phyloP scores from a whole-genome alignment of 1,140 invertebrate genomes.

The Rhizoglyphus robini region DNA sequence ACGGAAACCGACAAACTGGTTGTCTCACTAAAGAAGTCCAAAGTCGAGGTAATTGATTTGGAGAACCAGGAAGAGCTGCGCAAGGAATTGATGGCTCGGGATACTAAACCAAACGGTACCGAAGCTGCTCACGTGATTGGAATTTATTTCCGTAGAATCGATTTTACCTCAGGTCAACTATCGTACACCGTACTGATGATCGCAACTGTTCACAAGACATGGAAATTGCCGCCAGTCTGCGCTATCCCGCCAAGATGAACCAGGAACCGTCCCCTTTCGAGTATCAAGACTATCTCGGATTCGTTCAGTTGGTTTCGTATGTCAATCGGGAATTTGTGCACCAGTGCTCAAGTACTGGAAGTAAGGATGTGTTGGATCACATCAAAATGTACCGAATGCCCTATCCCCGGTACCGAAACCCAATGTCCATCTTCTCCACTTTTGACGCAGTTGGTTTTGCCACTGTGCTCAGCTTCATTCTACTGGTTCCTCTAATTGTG shows the following conservation, averaged over 20 bases:
- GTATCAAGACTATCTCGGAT: not conserved
- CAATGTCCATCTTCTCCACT: not conserved
- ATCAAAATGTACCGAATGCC: not conserved
- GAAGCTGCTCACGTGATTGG: too few species aligned
- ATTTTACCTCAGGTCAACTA: too few species aligned
- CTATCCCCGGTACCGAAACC: not conserved
- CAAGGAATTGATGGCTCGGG: too few species aligned
- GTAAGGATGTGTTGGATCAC: not conserved
- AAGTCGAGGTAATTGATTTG: too few species aligned
- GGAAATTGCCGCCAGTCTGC: too few species aligned
- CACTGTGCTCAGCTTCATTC: conserved; percentile 14
- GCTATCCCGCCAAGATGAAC: not conserved
- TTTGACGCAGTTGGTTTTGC: not conserved
- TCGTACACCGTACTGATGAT: too few species aligned
- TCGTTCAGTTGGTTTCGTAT: not conserved
- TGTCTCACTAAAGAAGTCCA: too few species aligned
- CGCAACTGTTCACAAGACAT: not conserved
- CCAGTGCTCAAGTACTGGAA: too few species aligned
- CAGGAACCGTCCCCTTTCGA: not conserved
- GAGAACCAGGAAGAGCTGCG: too few species aligned
- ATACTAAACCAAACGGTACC: too few species aligned
- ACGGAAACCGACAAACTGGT: too few species aligned
- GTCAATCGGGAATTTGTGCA: not conserved
- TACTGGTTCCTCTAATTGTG: conserved; percentile 17
- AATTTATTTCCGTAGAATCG: too few species aligned